These are phyloP conservation scores for Diachasmimorpha longicaudata DNA, from an alignment of 1,140 invertebrate genomes.

Conservation along the genomic window DNA sequence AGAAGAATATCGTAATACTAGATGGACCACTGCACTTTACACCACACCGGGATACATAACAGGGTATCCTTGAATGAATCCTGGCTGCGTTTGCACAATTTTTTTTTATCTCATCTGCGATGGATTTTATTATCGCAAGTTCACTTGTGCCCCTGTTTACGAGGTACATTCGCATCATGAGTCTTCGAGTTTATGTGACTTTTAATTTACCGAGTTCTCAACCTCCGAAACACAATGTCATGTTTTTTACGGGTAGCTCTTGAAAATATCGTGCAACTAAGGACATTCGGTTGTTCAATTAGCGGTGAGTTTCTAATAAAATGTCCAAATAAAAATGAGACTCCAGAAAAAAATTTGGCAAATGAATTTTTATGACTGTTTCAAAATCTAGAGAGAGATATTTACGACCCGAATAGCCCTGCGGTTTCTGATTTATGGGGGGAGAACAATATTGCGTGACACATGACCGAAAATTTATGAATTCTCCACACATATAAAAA, in stretches of 20 bases:
- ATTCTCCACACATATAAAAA: neutral
- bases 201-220: slow-evolving; percentile 2
- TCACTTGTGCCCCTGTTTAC: neutral
- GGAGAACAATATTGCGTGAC: neutral
- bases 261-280: neutral
- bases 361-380: neutral
- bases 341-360: neutral
- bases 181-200: neutral
- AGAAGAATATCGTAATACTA: slow-evolving; percentile 35
- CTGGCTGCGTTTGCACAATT: slow-evolving; percentile 26
- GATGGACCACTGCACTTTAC: slow-evolving; percentile 23
- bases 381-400: no score
- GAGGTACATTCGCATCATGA: neutral
- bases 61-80: slow-evolving; percentile 33
- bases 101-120: neutral
- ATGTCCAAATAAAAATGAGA: neutral
- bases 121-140: slow-evolving; percentile 9
- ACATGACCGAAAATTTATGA: neutral
- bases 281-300: neutral
- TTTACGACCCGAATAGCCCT: no score
- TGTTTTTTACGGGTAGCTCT: neutral
- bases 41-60: slow-evolving; percentile 24
- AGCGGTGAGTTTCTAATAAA: neutral
- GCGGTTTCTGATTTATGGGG: neutral
- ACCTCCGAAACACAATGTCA: neutral